A percentile compares a stretch with the other conserved stretches of the same genome.
phyloP scores from a whole-genome alignment of 2,888 invertebrate species.

The Ichneumon xanthorius region DNA sequence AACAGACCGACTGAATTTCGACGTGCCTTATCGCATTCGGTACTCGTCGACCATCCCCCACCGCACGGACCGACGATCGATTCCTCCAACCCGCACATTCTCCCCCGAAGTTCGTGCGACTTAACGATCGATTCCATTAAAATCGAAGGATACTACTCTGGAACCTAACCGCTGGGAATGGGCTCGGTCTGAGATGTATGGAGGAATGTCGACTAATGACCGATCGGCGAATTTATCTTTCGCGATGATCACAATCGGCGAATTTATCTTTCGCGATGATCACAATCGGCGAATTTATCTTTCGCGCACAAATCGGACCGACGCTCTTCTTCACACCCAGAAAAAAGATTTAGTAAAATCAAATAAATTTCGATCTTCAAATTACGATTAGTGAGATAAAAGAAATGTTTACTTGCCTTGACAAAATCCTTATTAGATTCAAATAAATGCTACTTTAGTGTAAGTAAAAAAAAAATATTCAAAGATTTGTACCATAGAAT shows the following conservation, averaged over 20 bases:
- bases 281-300: too few species aligned
- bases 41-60: background rate
- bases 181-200: background rate
- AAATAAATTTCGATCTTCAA: too few species aligned
- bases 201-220: background rate
- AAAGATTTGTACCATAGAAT: too few species aligned
- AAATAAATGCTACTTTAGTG: too few species aligned
- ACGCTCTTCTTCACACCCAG: background rate
- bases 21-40: constrained; percentile 73
- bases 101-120: constrained; percentile 31
- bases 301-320: background rate
- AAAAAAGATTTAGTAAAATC: too few species aligned
- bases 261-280: background rate
- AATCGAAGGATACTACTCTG: constrained; percentile 44
- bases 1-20: constrained; percentile 74
- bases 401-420: too few species aligned
- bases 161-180: background rate
- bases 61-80: constrained; percentile 32
- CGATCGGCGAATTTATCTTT: background rate
- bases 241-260: background rate
- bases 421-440: too few species aligned
- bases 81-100: constrained; percentile 15
- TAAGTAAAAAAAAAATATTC: too few species aligned
- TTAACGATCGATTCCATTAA: constrained; percentile 57
- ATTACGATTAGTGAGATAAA: too few species aligned